A percentile compares a stretch with the other conserved stretches of the same genome.
These are phyloP conservation scores for Periophthalmus modestus DNA, from an alignment of 2,113 vertebrate genomes.

Conservation along the genomic window DNA sequence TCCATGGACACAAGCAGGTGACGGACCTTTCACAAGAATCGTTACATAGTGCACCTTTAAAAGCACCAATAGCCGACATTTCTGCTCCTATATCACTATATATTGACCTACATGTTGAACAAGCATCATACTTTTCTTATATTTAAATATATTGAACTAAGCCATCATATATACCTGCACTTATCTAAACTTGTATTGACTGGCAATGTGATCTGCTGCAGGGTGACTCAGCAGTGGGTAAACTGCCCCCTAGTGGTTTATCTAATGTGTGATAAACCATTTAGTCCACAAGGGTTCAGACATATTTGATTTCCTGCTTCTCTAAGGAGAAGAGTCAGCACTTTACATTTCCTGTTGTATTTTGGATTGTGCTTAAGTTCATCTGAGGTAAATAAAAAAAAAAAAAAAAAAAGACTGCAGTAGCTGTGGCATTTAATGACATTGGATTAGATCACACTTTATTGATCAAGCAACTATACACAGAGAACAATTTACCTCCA, in stretches of 20 bases:
- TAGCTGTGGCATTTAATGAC: background rate
- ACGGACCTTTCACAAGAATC: too few relatives aligned
- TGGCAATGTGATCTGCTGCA: constrained; percentile 35
- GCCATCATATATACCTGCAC: background rate
- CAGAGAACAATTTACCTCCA: background rate
- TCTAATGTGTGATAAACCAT: background rate
- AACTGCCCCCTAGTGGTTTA: constrained; percentile 40
- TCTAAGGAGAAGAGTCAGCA: background rate
- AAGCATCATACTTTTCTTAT: background rate
- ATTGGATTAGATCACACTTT: background rate
- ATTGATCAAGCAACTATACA: too few relatives aligned
- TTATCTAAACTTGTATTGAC: background rate
- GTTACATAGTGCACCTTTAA: too few relatives aligned
- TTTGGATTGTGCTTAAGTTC: background rate
- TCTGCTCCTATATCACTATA: too few relatives aligned
- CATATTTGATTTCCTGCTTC: constrained; percentile 5
- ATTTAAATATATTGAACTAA: background rate
- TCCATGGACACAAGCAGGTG: background rate
- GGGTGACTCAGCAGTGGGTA: constrained; percentile 69
- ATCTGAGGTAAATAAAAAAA: background rate
- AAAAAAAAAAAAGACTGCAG: background rate
- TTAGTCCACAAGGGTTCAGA: background rate
- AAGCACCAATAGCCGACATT: too few relatives aligned
- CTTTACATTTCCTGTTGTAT: background rate
- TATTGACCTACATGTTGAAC: too few relatives aligned